Conservation (phyloP, 2,888 invertebrate species). For the Ennomos erosarius region DNA sequence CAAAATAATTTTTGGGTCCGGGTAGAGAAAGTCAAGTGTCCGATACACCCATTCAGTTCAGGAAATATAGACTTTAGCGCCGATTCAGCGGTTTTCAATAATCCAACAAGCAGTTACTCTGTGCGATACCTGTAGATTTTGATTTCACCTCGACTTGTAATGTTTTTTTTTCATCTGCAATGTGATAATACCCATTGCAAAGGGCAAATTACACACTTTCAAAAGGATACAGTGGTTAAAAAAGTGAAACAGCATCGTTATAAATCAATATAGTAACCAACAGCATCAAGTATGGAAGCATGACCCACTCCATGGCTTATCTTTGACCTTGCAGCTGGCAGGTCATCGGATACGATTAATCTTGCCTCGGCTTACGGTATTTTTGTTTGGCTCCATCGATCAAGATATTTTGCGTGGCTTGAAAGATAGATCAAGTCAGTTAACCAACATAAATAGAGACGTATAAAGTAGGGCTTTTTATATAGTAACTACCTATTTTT, state of each 20-base stretch:
- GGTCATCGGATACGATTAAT: constrained; percentile 26
- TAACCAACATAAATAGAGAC: neutral
- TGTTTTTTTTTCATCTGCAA: too few species aligned
- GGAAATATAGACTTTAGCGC: constrained; percentile 2
- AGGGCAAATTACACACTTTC: too few species aligned
- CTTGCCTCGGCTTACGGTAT: constrained; percentile 21
- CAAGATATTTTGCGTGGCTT: constrained; percentile 23
- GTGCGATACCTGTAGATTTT: too few species aligned
- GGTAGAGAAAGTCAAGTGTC: too few species aligned
- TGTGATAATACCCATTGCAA: too few species aligned
- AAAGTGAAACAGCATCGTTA: too few species aligned
- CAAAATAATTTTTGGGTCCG: too few species aligned
- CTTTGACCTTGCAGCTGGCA: constrained; percentile 26
- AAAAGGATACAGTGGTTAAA: too few species aligned
- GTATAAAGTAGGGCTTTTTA: neutral
- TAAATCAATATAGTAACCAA: constrained; percentile 17
- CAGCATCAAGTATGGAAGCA: constrained; percentile 6
- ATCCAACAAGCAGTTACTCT: too few species aligned
- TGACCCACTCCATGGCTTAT: constrained; percentile 26
- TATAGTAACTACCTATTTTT: neutral
- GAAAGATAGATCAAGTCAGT: constrained; percentile 9
- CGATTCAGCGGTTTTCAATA: constrained; percentile 9
- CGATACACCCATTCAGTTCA: neutral
- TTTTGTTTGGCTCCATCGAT: constrained; percentile 24
- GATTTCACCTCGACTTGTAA: too few species aligned